A percentile compares a stretch with the other conserved stretches of the same genome.
Conservation (phyloP, 2,113 vertebrate genomes). For the Taxidea taxus region DNA sequence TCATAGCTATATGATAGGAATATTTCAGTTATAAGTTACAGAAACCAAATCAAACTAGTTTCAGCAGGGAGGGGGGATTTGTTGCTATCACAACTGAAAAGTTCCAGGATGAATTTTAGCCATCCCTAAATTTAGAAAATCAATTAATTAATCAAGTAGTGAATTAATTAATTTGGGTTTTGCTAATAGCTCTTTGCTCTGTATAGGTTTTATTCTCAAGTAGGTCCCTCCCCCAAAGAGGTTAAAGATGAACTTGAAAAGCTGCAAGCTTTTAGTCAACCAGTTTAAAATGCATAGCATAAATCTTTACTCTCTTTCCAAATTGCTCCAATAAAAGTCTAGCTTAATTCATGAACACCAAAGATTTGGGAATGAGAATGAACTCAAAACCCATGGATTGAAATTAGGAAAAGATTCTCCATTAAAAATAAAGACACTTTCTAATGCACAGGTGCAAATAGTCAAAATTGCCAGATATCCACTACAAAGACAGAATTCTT, state of each 20-base stretch:
- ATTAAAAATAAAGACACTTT: not conserved
- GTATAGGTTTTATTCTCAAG: not conserved
- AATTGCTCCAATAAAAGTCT: not conserved
- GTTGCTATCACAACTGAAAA: not conserved
- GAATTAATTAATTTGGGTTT: not conserved
- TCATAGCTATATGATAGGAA: not conserved
- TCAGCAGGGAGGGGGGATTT: not conserved
- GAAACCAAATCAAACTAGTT: not conserved
- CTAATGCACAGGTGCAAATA: not conserved
- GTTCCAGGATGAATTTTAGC: not conserved
- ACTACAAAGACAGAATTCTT: not conserved
- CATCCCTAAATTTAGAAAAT: not conserved
- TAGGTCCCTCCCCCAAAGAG: not conserved
- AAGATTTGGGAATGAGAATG: not conserved
- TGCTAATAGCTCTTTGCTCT: not conserved
- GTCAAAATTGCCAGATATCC: not conserved
- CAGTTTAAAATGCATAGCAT: not conserved
- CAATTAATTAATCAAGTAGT: not conserved
- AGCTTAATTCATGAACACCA: not conserved
- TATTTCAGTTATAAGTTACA: not conserved
- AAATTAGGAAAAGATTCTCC: not conserved
- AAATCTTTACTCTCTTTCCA: not conserved
- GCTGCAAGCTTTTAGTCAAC: not conserved
- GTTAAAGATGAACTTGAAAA: not conserved
- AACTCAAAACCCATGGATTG: not conserved